Evolutionary conservation across 2,888 invertebrate species (phyloP).

Genomic region (Dolomedes plantarius): DNA sequence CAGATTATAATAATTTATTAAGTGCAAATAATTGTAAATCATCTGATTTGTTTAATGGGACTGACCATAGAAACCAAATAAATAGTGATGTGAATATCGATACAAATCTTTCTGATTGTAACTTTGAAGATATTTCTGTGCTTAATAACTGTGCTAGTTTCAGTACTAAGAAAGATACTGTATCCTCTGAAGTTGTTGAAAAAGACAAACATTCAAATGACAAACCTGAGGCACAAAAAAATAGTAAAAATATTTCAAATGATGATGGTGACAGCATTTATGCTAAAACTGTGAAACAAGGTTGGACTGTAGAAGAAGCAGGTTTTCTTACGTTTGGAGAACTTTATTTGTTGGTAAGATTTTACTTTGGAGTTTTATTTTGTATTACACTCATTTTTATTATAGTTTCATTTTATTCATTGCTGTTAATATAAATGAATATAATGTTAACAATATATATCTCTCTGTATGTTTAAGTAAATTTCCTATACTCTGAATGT

Average conservation of each 20-base stretch:
- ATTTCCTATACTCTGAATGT: no score
- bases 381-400: no score
- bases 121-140: constrained; percentile 23
- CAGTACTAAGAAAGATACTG: constrained; percentile 7
- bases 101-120: neutral
- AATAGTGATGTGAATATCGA: neutral
- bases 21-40: neutral
- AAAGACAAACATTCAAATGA: constrained; percentile 27
- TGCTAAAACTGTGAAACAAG: constrained; percentile 80
- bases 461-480: no score
- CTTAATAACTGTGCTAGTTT: constrained; percentile 24
- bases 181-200: constrained; percentile 23
- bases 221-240: constrained; percentile 6
- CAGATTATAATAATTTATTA: neutral
- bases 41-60: neutral
- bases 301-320: constrained; percentile 87
- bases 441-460: no score
- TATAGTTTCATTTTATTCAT: no score
- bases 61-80: neutral
- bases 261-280: constrained; percentile 38
- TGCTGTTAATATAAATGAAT: no score
- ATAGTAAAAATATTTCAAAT: constrained; percentile 26
- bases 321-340: constrained; percentile 91
- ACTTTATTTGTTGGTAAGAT: constrained; percentile 87
- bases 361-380: neutral